Evolutionary conservation across 2,113 vertebrate species (phyloP), one percentile per base, ranked within the genome.

Genomic region (Talpa occidentalis): DNA sequence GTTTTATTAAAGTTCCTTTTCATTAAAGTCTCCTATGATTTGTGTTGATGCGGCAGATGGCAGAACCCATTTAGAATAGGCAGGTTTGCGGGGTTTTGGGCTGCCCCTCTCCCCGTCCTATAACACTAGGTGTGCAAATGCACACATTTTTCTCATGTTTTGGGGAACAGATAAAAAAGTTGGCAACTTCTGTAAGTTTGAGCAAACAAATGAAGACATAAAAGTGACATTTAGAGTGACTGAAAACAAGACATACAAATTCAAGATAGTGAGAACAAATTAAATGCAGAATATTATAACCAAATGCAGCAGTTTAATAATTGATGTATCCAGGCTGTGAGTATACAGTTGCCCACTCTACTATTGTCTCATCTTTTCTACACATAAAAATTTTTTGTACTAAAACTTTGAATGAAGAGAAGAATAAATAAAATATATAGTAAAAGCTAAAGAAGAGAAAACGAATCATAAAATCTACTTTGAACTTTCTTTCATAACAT

Each of bases 221-320:
- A 79, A 93, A 87, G 47, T 59, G 54, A 69, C 37, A 44, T 15
- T 67, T 94, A 42, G 22, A 95, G 89, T 59, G 84, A 64, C 9
- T 37, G 15, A 70, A 82, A 32, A 44, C 40, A 72, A 62, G 56
- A 82, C 35, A 37, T 32, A 40, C 10, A 32, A 9, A 66, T 81
- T 64, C 7, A 80, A 60, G 56, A 84, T 52, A 74, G 12, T 44
- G 42, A 77, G n/a, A 84, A 73, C 0, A 66, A 62, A 73, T 80
- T 60, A 80, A 49, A 72, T 59, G n/a, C 0, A 69, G 22, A 88
- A 1, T 88, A 70, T 77, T 88, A 93, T 49, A 74, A 93, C 62
- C 14, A 94, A 88, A n/a, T 35, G 32, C 22, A 82, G 78, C 70
- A 56, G 60, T n/a, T 88, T 69, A 88, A 52, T 59, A 12, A 52